Evolutionary conservation across 2,888 invertebrate genomes (phyloP).

Genomic region (Hyposoter didymator): DNA sequence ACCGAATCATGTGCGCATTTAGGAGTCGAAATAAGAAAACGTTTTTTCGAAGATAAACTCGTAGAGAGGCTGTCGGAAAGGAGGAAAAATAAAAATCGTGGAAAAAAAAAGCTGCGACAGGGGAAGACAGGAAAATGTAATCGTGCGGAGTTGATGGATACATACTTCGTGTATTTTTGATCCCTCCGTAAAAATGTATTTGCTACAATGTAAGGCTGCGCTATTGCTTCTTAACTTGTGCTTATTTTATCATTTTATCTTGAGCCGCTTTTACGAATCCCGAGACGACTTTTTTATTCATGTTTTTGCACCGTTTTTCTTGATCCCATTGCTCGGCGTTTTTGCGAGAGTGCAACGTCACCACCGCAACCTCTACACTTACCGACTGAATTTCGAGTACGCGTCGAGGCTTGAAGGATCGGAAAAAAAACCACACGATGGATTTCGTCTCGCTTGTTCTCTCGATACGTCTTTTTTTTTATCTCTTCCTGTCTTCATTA

Average conservation of each 20-base stretch:
- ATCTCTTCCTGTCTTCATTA: neutral
- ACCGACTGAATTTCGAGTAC: slow-evolving; percentile 37
- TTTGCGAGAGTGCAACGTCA: slow-evolving; percentile 48
- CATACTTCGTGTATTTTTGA: slow-evolving; percentile 18
- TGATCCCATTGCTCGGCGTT: slow-evolving; percentile 38
- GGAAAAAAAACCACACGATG: slow-evolving; percentile 45
- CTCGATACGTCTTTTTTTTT: neutral
- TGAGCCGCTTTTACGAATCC: slow-evolving; percentile 32
- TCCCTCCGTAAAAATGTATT: slow-evolving; percentile 47
- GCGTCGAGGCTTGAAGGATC: slow-evolving; percentile 55
- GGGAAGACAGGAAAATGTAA: slow-evolving; percentile 24
- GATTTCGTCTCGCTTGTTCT: slow-evolving; percentile 34
- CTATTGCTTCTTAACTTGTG: slow-evolving; percentile 8
- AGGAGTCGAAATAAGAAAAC: slow-evolving; percentile 74
- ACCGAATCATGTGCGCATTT: slow-evolving; percentile 65
- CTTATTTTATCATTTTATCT: slow-evolving; percentile 46
- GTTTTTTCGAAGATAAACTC: slow-evolving; percentile 71
- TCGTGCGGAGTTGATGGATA: slow-evolving; percentile 44
- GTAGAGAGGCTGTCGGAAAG: slow-evolving; percentile 6
- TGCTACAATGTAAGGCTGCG: slow-evolving; percentile 22
- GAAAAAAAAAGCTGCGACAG: neutral
- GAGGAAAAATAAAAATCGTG: slow-evolving; percentile 13
- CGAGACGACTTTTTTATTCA: slow-evolving; percentile 27
- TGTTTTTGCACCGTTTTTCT: slow-evolving; percentile 15
- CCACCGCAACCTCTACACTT: slow-evolving; percentile 56